Percentiles rank a stretch among this genome's conserved stretches.
Evolutionary conservation across 1,140 invertebrate species (phyloP).

Genomic region (Saxidomus purpurata): DNA sequence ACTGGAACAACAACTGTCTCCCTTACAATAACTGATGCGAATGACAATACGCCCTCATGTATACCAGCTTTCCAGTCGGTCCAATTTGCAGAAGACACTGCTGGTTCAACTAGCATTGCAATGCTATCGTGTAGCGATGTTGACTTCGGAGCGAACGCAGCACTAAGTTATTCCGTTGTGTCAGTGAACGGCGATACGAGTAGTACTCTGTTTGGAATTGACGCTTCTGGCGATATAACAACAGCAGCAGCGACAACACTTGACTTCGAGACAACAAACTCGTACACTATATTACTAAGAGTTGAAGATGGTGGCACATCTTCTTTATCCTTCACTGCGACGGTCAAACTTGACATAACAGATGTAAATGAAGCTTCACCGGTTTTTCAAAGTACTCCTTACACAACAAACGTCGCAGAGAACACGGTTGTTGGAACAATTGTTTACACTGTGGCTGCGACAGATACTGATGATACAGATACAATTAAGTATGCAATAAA

Average conservation of each 20-base stretch:
- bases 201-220: constrained; percentile 49
- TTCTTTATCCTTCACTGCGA: constrained; percentile 59
- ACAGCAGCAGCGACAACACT: constrained; percentile 49
- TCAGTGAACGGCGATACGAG: constrained; percentile 64
- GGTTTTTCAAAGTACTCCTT: constrained; percentile 33
- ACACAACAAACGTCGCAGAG: constrained; percentile 57
- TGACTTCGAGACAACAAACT: constrained; percentile 68
- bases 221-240: constrained; percentile 63
- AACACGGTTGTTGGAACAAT: constrained; percentile 60
- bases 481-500: constrained; percentile 48
- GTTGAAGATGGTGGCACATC: constrained; percentile 56
- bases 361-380: constrained; percentile 58
- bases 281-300: constrained; percentile 52
- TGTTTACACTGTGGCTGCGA: constrained; percentile 66
- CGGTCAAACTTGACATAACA: constrained; percentile 46
- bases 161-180: constrained; percentile 65
- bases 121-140: constrained; percentile 68
- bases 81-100: constrained; percentile 58
- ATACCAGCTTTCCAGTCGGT: constrained; percentile 41
- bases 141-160: constrained; percentile 58
- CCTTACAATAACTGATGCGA: constrained; percentile 72
- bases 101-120: constrained; percentile 48
- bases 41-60: constrained; percentile 76
- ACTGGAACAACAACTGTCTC: constrained; percentile 69
- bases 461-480: constrained; percentile 65